Evolutionary conservation across 2,888 invertebrate genomes (phyloP).

Genomic region (Tromatobia lineatoria): DNA sequence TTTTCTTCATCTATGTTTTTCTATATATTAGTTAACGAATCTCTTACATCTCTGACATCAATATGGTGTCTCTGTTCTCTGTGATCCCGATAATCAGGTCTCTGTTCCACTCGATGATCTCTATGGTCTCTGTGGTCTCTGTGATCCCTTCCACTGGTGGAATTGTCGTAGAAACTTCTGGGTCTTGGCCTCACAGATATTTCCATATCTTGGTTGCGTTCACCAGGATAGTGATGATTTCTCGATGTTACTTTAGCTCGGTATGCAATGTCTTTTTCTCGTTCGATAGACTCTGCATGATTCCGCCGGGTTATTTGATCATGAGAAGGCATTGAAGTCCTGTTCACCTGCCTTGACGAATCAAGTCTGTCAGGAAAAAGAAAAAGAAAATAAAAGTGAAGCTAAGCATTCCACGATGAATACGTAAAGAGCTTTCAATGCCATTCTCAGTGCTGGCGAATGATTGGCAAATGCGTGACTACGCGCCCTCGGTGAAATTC

Average conservation of each 20-base stretch:
- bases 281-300: constrained; percentile 78
- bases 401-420: not conserved
- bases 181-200: constrained; percentile 79
- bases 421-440: not conserved
- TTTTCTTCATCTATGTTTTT: not conserved
- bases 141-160: constrained; percentile 80
- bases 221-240: constrained; percentile 80
- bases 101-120: constrained; percentile 71
- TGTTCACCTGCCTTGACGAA: constrained; percentile 75
- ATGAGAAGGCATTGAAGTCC: constrained; percentile 73
- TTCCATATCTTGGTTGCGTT: constrained; percentile 78
- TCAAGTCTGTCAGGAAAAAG: constrained; percentile 72
- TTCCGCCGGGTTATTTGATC: constrained; percentile 75
- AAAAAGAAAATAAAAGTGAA: constrained; percentile 17
- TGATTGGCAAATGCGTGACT: not conserved
- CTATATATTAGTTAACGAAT: not conserved
- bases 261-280: constrained; percentile 79
- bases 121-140: constrained; percentile 81
- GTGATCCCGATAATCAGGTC: constrained; percentile 63
- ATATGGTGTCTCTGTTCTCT: constrained; percentile 53
- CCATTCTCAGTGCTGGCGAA: not conserved
- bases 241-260: constrained; percentile 79
- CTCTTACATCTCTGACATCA: constrained; percentile 51
- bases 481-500: constrained; percentile 27
- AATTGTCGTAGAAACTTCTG: constrained; percentile 83